Base-by-base conservation (phyloP, 2,113 vertebrate genomes). In the Xiphophorus hellerii region DNA sequence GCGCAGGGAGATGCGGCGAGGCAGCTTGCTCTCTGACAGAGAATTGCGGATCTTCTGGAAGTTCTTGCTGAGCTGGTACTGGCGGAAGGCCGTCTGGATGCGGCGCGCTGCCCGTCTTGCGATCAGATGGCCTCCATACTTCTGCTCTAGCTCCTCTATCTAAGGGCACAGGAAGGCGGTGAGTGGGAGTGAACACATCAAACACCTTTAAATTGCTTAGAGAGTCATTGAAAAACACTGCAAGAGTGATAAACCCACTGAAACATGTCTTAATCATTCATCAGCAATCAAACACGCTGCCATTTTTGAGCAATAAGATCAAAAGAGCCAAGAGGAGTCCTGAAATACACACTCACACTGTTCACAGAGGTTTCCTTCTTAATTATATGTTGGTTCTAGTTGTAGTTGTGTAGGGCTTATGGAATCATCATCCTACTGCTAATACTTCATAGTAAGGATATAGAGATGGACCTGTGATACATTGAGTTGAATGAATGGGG, bases 1-100 rank as follows among this genome's bases (percentile, higher is more conserved):
- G 77, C 96, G 96, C 90, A 99, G 90, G 5, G 98, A 99, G 91
- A 99, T 99, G 37, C 98, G 96, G 8, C 98, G 95, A 0, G 98
- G 97, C 84, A 98, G 92, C 82, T 97, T 96, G 85, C 98, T 99
- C 90, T 99, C 98, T 20, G 98, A 95, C 62, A 99, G 94, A 0
- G 98, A 99, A 93, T 98, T 98, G 31, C 98, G 96, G 84, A 99
- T 99, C 93, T 99, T 99, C 89, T 99, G 97, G 62, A 99, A 99
- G 96, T 99, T 99, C 93, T 98, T 98, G 94, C 97, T 99, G 87
- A 99, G 97, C 93, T 99, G 98, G 88, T 99, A 99, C 92, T 99
- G 98, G 75, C 98, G 96, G 94, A 99, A 99, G 0, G 97, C 98
- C 0, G 96, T 99, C 92, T 99, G 98, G 88, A 99, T 99, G 73